Base-by-base conservation (phyloP, 2,113 vertebrate genomes). In the Forbesichthys agassizii region DNA sequence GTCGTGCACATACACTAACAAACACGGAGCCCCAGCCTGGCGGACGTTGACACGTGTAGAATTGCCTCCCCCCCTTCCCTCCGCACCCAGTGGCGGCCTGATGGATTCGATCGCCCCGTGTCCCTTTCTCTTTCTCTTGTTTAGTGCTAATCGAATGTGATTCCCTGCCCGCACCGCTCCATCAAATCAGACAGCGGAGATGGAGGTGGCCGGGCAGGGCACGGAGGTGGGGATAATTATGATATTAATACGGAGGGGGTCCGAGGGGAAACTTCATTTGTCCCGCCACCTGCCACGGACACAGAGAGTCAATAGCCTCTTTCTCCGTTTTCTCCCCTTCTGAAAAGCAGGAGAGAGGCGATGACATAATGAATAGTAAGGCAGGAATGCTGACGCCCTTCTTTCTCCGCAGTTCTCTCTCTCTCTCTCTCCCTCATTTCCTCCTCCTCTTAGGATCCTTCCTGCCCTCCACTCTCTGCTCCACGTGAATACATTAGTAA, bases 71-170 rank as follows among this genome's bases (percentile, higher is more conserved):
- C 57, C 68, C 86, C 20, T 27, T 27, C 20, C 20, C 20, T 27
- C 27, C 27, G 27, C 27, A 27, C 83, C 72, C 57, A 71, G 73
- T 85, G 75, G 71, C 82, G 75, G 85, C 42, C 57, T 90, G 90
- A 91, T 92, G 87, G 90, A 93, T 91, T 87, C 85, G 67, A 80
- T 86, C 81, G 59, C 86, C 82, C 80, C 70, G 59, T 79, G 83
- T 92, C 86, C 74, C 84, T 78, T 89, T 82, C 83, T 92, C 90
- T 89, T 93, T 82, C 83, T 92, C 90, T 89, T 93, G 90, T 91
- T 92, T 91, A 90, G 86, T 84, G 84, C 88, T 92, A 92, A 92
- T 92, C 86, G 86, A 90, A 92, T 91, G 90, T 91, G 92, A 92
- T 92, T 91, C 89, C 85, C 82, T 18, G 65, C 69, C 80, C 82